These are phyloP conservation scores for Diaphora mendica DNA, from an alignment of 2,888 invertebrate genomes.

Conservation along the genomic window DNA sequence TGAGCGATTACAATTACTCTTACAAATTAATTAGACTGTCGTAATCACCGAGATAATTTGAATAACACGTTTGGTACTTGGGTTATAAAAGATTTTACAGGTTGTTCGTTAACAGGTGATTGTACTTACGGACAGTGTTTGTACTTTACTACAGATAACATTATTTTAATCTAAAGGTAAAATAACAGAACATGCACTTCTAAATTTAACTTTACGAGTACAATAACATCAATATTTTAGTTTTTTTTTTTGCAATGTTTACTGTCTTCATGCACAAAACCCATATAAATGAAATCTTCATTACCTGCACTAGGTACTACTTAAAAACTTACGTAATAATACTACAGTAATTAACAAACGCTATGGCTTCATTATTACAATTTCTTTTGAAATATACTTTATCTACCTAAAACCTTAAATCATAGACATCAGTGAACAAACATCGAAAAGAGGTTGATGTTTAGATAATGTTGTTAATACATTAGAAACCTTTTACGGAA, in stretches of 20 bases:
- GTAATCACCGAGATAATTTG: neutral
- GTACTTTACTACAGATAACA: neutral
- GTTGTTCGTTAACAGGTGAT: neutral
- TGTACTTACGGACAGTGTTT: neutral
- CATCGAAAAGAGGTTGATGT: neutral
- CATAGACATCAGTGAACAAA: neutral
- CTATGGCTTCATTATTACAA: neutral
- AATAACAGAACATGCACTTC: neutral
- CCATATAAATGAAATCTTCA: neutral
- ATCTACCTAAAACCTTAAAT: neutral
- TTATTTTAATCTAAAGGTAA: neutral
- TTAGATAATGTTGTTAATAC: conserved; percentile 3
- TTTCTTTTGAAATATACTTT: neutral
- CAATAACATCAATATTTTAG: neutral
- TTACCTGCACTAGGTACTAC: neutral
- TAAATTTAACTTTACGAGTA: too few relatives aligned
- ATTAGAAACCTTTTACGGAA: neutral
- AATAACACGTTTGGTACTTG: neutral
- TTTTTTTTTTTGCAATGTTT: too few relatives aligned
- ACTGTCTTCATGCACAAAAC: neutral
- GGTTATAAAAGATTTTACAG: conserved; percentile 5
- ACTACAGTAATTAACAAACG: neutral
- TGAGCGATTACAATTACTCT: neutral
- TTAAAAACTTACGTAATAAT: neutral
- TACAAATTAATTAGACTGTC: neutral